Evolutionary conservation across 1,140 invertebrate species (phyloP).

Genomic region (Protaetia brevitarsis): DNA sequence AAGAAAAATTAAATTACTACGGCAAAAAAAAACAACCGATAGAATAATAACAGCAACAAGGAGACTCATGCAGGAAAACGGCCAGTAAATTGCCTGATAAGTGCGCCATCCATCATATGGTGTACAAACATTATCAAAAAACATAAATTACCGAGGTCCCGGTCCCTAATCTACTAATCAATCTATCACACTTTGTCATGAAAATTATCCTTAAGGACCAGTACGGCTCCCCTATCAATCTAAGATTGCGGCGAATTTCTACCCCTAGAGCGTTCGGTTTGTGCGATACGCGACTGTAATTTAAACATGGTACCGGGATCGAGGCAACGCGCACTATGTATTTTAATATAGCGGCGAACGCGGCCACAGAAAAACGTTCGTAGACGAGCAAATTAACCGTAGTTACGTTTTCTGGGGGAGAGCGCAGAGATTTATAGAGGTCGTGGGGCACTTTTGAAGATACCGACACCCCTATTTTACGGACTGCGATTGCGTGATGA

Average conservation of each 20-base stretch:
- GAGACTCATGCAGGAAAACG: slow-evolving; percentile 11
- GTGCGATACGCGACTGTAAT: slow-evolving; percentile 21
- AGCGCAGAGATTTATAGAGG: slow-evolving; percentile 33
- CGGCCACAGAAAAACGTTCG: slow-evolving; percentile 30
- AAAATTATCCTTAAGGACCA: slow-evolving; percentile 40
- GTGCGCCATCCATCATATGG: slow-evolving; percentile 36
- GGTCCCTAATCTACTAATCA: slow-evolving; percentile 39
- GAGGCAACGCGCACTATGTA: background rate
- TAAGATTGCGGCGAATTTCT: slow-evolving; percentile 15
- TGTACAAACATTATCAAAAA: slow-evolving; percentile 36
- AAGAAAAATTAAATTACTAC: background rate
- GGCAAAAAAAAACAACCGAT: background rate
- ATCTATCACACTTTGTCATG: slow-evolving; percentile 44
- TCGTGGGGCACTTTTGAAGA: slow-evolving; percentile 34
- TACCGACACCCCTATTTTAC: slow-evolving; percentile 35
- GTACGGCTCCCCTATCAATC: slow-evolving; percentile 27
- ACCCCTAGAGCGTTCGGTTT: background rate
- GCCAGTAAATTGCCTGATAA: slow-evolving; percentile 36
- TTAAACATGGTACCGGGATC: slow-evolving; percentile 20
- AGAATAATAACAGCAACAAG: background rate
- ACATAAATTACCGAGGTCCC: slow-evolving; percentile 34
- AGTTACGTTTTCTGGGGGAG: slow-evolving; percentile 31
- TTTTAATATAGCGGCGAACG: background rate
- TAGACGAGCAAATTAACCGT: slow-evolving; percentile 35
- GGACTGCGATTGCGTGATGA: slow-evolving; percentile 32